phyloP scores from a whole-genome alignment of 2,797 vertebrate genomes.

The Alfaro cultratus region DNA sequence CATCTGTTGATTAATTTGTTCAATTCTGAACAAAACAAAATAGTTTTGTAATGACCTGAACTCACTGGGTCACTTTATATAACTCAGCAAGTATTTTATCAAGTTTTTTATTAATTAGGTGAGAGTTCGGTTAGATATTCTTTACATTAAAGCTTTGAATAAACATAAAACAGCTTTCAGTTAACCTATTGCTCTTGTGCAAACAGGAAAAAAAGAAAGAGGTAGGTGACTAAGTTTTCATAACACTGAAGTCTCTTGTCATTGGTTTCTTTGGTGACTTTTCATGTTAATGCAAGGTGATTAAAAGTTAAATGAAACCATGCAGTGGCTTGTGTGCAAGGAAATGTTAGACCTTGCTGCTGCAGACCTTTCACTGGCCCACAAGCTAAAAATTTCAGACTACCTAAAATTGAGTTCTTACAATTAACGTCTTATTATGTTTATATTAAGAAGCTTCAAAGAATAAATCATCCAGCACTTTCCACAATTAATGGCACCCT shows the following conservation, averaged over 20 bases:
- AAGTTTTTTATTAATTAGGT: not conserved
- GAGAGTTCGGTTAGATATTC: not conserved
- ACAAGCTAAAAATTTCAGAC: constrained; percentile 31
- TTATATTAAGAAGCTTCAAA: constrained; percentile 5
- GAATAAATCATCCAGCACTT: not conserved
- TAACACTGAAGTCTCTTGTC: not conserved
- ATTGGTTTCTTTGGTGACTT: constrained; percentile 35
- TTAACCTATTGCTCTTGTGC: not conserved
- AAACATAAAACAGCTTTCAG: constrained; percentile 4
- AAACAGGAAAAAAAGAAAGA: constrained; percentile 13
- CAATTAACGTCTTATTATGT: constrained; percentile 14
- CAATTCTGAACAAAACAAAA: not conserved
- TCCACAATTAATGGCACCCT: not conserved
- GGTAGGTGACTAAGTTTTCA: constrained; percentile 25
- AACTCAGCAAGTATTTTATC: not conserved
- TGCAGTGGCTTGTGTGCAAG: constrained; percentile 26
- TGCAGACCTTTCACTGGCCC: constrained; percentile 31
- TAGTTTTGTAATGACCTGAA: not conserved
- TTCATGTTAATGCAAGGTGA: constrained; percentile 34
- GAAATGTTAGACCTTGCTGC: constrained; percentile 26
- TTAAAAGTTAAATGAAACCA: constrained; percentile 53
- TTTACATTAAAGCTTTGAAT: not conserved
- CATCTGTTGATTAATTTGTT: not conserved
- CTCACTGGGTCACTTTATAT: not conserved
- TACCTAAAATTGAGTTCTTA: constrained; percentile 32